Percentiles rank a stretch among this genome's conserved stretches.
These are phyloP conservation scores for Pseudobourletiella spinata DNA, from an alignment of 1,140 invertebrate species.

Conservation along the genomic window DNA sequence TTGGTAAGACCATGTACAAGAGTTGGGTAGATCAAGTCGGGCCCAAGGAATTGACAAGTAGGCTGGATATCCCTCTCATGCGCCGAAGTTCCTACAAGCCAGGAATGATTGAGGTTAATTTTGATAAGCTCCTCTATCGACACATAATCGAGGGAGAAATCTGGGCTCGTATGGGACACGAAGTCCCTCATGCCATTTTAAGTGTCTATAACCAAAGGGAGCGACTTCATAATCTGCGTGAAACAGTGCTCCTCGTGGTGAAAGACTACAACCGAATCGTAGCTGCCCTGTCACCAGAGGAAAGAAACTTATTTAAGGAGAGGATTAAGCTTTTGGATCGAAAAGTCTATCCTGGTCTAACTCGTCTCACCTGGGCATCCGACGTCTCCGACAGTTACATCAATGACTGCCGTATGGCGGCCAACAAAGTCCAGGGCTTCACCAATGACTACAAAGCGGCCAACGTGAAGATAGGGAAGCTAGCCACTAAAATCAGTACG, in stretches of 20 bases:
- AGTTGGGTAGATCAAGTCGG: conserved; percentile 54
- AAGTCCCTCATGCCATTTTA: conserved; percentile 53
- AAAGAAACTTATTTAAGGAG: conserved; percentile 49
- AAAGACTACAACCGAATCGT: conserved; percentile 73
- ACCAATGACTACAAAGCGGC: conserved; percentile 69
- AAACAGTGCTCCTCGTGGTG: conserved; percentile 63
- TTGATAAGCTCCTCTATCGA: conserved; percentile 25
- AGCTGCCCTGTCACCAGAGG: conserved; percentile 47
- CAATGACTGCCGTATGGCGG: conserved; percentile 59
- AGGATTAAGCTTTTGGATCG: conserved; percentile 53
- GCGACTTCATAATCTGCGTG: conserved; percentile 55
- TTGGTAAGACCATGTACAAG: conserved; percentile 51
- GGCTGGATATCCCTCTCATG: conserved; percentile 62
- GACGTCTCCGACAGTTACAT: conserved; percentile 65
- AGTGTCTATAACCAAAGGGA: conserved; percentile 46
- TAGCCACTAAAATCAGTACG: conserved; percentile 69
- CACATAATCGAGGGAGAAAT: conserved; percentile 50
- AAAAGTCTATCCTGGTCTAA: conserved; percentile 63
- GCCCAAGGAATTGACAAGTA: conserved; percentile 47
- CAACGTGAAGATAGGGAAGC: conserved; percentile 59
- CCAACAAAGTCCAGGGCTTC: conserved; percentile 60
- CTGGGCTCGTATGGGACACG: conserved; percentile 56
- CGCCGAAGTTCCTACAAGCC: conserved; percentile 51
- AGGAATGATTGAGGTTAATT: conserved; percentile 55
- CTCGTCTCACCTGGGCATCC: conserved; percentile 64